These are phyloP conservation scores for Falcaria lacertinaria DNA, from an alignment of 2,888 invertebrate genomes.

Conservation along the genomic window DNA sequence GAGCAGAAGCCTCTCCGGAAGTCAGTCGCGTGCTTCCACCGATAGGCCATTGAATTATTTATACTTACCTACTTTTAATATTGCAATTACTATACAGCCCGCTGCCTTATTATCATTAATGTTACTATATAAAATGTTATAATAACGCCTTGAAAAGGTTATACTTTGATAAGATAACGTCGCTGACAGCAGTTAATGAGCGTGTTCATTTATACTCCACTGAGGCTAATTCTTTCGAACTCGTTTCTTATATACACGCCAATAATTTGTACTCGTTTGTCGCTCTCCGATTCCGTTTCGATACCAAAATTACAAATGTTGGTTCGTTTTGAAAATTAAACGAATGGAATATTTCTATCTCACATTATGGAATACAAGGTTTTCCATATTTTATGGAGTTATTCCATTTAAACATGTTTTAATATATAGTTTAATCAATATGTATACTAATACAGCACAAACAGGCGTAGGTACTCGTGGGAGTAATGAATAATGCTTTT, in stretches of 20 bases:
- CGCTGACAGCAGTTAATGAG: constrained; percentile 58
- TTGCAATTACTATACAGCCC: constrained; percentile 73
- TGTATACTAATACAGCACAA: too few species aligned
- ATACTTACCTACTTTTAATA: constrained; percentile 77
- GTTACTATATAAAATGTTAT: constrained; percentile 75
- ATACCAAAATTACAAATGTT: too few species aligned
- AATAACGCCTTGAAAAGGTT: constrained; percentile 70
- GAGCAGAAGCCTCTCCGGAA: constrained; percentile 58
- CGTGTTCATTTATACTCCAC: constrained; percentile 28
- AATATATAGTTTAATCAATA: too few species aligned
- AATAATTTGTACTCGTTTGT: constrained; percentile 69
- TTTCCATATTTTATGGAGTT: too few species aligned
- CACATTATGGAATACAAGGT: too few species aligned
- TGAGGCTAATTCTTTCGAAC: constrained; percentile 30
- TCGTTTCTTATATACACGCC: constrained; percentile 50
- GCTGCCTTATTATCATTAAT: constrained; percentile 72
- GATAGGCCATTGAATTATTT: constrained; percentile 77
- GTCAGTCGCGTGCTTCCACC: constrained; percentile 72
- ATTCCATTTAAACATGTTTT: too few species aligned
- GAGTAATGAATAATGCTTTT: too few species aligned
- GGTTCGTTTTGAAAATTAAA: too few species aligned
- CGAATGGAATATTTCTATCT: too few species aligned
- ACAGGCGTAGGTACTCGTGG: too few species aligned
- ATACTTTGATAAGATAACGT: constrained; percentile 67
- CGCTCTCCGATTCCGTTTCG: constrained; percentile 43